These are phyloP conservation scores for Procapra przewalskii DNA, from an alignment of 2,113 vertebrate species.

Conservation along the genomic window DNA sequence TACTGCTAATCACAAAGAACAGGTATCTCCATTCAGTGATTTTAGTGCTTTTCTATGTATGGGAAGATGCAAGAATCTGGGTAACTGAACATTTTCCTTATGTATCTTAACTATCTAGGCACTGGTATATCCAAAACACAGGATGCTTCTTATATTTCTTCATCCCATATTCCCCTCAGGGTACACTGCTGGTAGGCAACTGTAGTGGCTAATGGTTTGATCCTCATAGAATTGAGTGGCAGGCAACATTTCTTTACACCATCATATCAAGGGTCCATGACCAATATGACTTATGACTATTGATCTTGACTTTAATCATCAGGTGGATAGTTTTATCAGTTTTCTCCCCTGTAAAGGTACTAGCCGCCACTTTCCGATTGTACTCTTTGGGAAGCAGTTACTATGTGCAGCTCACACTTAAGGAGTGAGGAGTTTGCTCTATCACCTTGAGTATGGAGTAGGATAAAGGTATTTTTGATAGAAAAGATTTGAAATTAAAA, in stretches of 20 bases:
- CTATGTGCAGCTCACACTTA: not conserved
- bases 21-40: not conserved
- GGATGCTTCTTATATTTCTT: not conserved
- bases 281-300: not conserved
- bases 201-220: not conserved
- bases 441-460: not conserved
- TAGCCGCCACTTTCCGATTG: not conserved
- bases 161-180: not conserved
- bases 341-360: not conserved
- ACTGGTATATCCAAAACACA: not conserved
- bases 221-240: not conserved
- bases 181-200: not conserved
- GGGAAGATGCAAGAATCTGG: not conserved
- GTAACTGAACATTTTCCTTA: not conserved
- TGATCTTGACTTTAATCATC: not conserved
- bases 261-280: not conserved
- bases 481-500: not conserved
- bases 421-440: not conserved
- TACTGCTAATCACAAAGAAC: not conserved
- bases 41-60: not conserved
- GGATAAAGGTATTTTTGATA: not conserved
- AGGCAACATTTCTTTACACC: not conserved
- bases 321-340: not conserved
- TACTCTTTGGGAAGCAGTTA: not conserved
- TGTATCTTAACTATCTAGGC: not conserved